Evolutionary conservation across 2,113 vertebrate genomes (phyloP), one percentile per base, ranked within the genome.

Genomic region (Dasypus novemcinctus): DNA sequence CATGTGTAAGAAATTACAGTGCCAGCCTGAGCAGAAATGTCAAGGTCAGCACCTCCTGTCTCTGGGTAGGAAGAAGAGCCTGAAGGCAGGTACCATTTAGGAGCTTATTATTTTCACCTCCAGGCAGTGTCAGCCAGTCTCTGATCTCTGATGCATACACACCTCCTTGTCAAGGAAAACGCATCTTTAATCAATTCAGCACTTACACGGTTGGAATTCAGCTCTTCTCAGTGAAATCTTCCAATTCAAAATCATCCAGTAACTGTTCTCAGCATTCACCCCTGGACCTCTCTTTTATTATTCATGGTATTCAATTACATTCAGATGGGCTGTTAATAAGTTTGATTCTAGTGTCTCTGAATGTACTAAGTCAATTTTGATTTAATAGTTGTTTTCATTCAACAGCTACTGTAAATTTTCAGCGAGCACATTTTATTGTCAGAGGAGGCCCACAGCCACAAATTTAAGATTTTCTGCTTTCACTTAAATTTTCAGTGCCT

Each of bases 311-410:
- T 86, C 11, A 46, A 25, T 88, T 81, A 86, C 69, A 93, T 91
- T 93, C 13, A 21, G 15, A 63, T 92, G 54, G 54, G 38, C 66
- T 64, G 8, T 91, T 86, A 91, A 61, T 49, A 90, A 46, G 64
- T 87, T 97, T 97, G 83, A 59, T 85, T 95, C 75, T 33, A 86
- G 36, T 81, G 12, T 75, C 61, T 95, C 52, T 91, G 82, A 97
- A 80, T 23, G 7, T n/a, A 86, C 41, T 57, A 68, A 95, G 66
- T 95, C 79, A 57, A n/a, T 78, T 93, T 91, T 76, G 43, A 97
- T 74, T 71, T 61, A 89, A 92, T 68, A 29, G 33, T 72, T 92
- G 49, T 95, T 95, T 93, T 83, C 27, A 63, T 95, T 88, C 57
- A 49, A 46, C 3, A 59, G 5, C 31, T 68, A 46, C 68, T 90